These are phyloP conservation scores for Drosophila macrospina DNA, from an alignment of 2,888 invertebrate genomes.

Conservation along the genomic window DNA sequence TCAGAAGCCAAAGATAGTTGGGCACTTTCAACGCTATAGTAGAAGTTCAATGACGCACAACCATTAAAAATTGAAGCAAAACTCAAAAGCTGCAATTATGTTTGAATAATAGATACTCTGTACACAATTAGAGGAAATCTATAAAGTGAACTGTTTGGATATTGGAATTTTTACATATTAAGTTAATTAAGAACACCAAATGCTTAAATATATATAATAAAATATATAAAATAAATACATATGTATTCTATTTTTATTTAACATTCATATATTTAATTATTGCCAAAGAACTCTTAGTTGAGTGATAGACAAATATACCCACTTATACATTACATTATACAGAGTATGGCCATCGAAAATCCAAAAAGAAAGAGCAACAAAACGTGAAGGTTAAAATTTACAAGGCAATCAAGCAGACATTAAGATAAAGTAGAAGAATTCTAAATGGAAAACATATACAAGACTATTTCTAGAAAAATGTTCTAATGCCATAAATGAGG, in stretches of 20 bases:
- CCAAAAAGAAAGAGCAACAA: conserved; percentile 49
- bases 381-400: conserved; percentile 72
- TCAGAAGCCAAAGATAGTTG: not conserved
- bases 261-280: too few relatives aligned
- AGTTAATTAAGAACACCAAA: too few relatives aligned
- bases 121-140: not conserved
- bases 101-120: not conserved
- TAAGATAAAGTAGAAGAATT: conserved; percentile 60
- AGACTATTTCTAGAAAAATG: conserved; percentile 50
- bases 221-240: not conserved
- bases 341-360: conserved; percentile 9
- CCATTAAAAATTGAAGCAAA: conserved; percentile 24
- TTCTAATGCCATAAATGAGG: conserved; percentile 64
- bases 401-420: conserved; percentile 63
- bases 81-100: not conserved
- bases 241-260: too few relatives aligned
- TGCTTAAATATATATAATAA: too few relatives aligned
- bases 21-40: conserved; percentile 7
- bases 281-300: too few relatives aligned
- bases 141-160: too few relatives aligned
- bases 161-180: too few relatives aligned
- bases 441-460: conserved; percentile 44
- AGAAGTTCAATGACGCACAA: conserved; percentile 55
- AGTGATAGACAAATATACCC: not conserved
- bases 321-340: not conserved